These are phyloP conservation scores for Euphydryas editha DNA, from an alignment of 2,888 invertebrate species.

Conservation along the genomic window DNA sequence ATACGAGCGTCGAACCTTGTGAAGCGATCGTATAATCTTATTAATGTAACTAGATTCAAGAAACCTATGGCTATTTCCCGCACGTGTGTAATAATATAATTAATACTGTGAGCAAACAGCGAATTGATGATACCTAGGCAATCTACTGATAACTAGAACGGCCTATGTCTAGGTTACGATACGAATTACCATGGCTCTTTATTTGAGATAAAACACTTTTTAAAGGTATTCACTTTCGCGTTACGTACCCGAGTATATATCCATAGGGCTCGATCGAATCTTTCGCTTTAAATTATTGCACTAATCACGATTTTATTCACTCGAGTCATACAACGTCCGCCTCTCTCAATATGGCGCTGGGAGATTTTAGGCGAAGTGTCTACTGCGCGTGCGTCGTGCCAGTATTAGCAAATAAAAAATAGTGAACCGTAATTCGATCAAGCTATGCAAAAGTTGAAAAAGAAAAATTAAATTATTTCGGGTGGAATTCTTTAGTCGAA, in stretches of 20 bases:
- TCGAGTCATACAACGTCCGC: constrained; percentile 87
- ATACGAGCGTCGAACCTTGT: constrained; percentile 84
- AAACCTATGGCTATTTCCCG: constrained; percentile 86
- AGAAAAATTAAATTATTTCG: constrained; percentile 49
- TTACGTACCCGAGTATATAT: constrained; percentile 84
- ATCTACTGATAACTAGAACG: constrained; percentile 85
- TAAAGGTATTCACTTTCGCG: constrained; percentile 64
- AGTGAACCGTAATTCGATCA: constrained; percentile 57
- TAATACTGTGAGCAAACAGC: constrained; percentile 85
- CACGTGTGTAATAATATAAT: constrained; percentile 88
- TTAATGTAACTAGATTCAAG: constrained; percentile 92
- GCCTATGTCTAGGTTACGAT: constrained; percentile 86
- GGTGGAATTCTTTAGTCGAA: constrained; percentile 36
- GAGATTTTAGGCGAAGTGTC: constrained; percentile 84
- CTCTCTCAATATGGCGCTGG: constrained; percentile 90
- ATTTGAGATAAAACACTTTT: constrained; percentile 56
- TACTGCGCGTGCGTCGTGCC: constrained; percentile 83
- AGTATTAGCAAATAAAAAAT: constrained; percentile 73
- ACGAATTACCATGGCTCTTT: constrained; percentile 64
- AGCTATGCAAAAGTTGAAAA: constrained; percentile 52
- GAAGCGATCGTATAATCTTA: constrained; percentile 87
- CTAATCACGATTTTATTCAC: constrained; percentile 82
- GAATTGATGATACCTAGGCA: constrained; percentile 83
- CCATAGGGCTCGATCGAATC: constrained; percentile 83
- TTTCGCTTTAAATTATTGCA: constrained; percentile 83